A percentile compares a stretch with the other conserved stretches of the same genome.
Conservation (phyloP, 1,140 invertebrate species). For the Oncopeltus fasciatus region DNA sequence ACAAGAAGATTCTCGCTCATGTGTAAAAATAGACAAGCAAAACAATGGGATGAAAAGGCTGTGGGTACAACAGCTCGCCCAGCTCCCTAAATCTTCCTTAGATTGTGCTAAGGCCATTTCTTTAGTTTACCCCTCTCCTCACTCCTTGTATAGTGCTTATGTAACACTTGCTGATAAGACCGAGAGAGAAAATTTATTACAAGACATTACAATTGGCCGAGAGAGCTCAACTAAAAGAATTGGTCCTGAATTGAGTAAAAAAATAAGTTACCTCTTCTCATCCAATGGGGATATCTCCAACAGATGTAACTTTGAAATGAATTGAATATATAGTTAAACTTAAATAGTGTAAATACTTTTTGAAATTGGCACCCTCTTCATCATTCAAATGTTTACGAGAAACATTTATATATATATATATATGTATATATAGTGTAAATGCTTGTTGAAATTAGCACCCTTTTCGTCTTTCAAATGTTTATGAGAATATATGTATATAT, state of each 20-base stretch:
- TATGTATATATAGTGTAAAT: no score
- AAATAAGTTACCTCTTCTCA: neutral
- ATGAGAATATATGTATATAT: no score
- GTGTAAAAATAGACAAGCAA: neutral
- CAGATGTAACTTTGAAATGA: no score
- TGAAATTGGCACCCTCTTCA: no score
- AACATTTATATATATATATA: no score
- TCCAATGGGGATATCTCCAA: no score
- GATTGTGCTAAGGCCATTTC: neutral
- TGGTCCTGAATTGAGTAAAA: neutral
- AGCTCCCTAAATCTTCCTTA: neutral
- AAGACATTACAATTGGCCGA: neutral
- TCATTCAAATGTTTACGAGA: no score
- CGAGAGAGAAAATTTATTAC: neutral
- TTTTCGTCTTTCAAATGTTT: no score
- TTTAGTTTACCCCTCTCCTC: neutral
- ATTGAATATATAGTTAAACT: no score
- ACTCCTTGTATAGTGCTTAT: neutral
- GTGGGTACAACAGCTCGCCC: neutral
- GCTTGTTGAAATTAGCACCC: no score
- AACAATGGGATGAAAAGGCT: neutral
- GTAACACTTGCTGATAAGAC: neutral
- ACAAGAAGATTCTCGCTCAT: neutral
- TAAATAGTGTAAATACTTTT: no score
- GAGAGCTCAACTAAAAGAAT: neutral